Evolutionary conservation across 2,113 vertebrate genomes (phyloP), one percentile per base, ranked within the genome.

Genomic region (Apaloderma vittatum): DNA sequence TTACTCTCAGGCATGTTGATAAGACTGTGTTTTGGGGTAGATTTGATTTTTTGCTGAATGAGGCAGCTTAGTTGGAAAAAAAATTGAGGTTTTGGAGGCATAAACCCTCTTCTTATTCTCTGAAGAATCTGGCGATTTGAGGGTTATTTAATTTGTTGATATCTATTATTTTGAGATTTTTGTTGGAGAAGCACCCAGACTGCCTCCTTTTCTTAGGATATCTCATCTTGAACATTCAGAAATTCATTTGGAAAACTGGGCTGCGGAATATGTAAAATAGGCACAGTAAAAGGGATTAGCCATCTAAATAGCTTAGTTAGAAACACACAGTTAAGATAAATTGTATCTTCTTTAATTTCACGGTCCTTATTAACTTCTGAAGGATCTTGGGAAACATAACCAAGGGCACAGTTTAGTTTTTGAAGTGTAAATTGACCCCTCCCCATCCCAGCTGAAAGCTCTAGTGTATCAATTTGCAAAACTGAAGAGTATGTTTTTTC

Each of bases 401-500:
- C 49, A 13, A 84, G 76, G 92, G 86, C 92, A 95, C 0, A 0
- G 15, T 95, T 84, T 45, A 27, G 37, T 8, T 92, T 97, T 95
- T 97, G 95, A 96, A 94, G 90, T 96, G 95, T 37, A 96, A 96
- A 97, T 95, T 71, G 30, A 29, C 24, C 48, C 48, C 61, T 92
- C 61, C 72, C 8, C 13, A 26, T 52, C 63, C 67, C 67, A 77
- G 63, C 2, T 83, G 46, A 79, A 96, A 88, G 68, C 95, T 86
- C 86, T 55, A 14, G 87, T 10, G 5, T 52, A 90, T 55, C 72
- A 84, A 71, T 93, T 95, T 92, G 65, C 57, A 90, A 90, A 94
- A 83, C 57, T 52, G 84, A 61, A 45, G 36, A 90, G 18, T 7
- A 49, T 49, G 40, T 82, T 88, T 67, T 78, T 82, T 63, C n/a